These are phyloP conservation scores for Pelusios castaneus DNA, from an alignment of 2,113 vertebrate species.

Conservation along the genomic window DNA sequence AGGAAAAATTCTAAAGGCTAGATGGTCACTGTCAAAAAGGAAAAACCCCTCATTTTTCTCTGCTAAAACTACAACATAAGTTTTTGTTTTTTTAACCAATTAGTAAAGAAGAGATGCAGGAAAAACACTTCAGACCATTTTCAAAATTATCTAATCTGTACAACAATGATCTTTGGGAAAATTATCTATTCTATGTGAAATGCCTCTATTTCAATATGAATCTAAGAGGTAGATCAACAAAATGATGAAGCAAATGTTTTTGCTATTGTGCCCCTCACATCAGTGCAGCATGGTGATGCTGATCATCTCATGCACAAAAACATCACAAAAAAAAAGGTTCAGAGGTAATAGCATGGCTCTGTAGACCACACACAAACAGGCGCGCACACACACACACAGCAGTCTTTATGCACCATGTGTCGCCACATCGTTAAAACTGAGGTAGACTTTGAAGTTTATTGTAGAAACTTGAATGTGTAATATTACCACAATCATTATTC, in stretches of 20 bases:
- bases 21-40: conserved; percentile 87
- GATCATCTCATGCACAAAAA: conserved; percentile 85
- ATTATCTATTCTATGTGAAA: conserved; percentile 86
- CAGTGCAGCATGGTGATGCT: conserved; percentile 84
- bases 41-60: conserved; percentile 83
- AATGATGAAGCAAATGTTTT: conserved; percentile 87
- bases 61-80: conserved; percentile 86
- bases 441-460: conserved; percentile 90
- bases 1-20: conserved; percentile 83
- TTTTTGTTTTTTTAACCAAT: conserved; percentile 85
- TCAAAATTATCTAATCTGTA: conserved; percentile 87
- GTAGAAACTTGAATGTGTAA: conserved; percentile 90
- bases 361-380: conserved; percentile 80
- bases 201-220: conserved; percentile 92
- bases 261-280: conserved; percentile 89
- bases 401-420: conserved; percentile 83
- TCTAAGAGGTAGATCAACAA: conserved; percentile 96
- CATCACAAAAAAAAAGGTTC: conserved; percentile 83
- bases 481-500: conserved; percentile 89
- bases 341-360: conserved; percentile 88
- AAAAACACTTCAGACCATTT: conserved; percentile 86
- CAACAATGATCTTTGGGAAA: conserved; percentile 84
- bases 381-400: conserved; percentile 71
- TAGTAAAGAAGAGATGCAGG: conserved; percentile 88
- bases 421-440: conserved; percentile 88